Evolutionary conservation across 2,888 invertebrate genomes (phyloP).

Genomic region (Platycheirus rosarum): DNA sequence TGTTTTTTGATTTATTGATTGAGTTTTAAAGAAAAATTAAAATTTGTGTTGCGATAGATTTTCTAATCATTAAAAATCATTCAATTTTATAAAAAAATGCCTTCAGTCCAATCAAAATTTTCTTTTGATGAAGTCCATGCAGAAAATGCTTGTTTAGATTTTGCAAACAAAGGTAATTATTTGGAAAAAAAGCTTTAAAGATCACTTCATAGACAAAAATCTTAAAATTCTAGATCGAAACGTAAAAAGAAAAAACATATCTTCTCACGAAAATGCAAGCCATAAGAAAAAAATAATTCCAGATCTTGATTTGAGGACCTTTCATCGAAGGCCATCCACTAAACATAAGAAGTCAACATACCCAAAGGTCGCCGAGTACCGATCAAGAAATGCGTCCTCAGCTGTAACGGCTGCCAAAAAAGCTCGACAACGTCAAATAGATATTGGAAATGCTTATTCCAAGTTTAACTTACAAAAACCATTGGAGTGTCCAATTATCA

Average conservation of each 20-base stretch:
- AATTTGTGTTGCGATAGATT: slow-evolving; percentile 7
- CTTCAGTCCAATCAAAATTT: slow-evolving; percentile 43
- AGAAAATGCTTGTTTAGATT: slow-evolving; percentile 3
- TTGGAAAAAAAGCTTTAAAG: no score
- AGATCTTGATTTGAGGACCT: slow-evolving; percentile 15
- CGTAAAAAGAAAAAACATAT: slow-evolving; percentile 19
- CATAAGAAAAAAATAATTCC: slow-evolving; percentile 16
- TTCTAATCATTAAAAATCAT: slow-evolving; percentile 1
- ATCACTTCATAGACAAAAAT: no score
- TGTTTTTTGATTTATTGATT: background rate
- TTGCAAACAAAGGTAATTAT: background rate
- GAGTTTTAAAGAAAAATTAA: slow-evolving; percentile 19
- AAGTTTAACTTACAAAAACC: background rate
- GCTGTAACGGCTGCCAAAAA: background rate
- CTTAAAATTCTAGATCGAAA: slow-evolving; percentile 12
- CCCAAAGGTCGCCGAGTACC: no score
- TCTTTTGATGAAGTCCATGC: background rate
- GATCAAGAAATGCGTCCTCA: background rate
- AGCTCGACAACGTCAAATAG: slow-evolving; percentile 13
- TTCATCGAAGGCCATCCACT: background rate
- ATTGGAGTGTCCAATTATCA: no score
- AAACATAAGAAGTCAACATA: slow-evolving; percentile 14
- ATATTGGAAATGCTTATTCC: slow-evolving; percentile 23
- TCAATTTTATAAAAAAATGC: slow-evolving; percentile 43
- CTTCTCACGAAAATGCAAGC: slow-evolving; percentile 72